phyloP scores from a whole-genome alignment of 2,113 vertebrate species.

The Sphaerodactylus townsendi region DNA sequence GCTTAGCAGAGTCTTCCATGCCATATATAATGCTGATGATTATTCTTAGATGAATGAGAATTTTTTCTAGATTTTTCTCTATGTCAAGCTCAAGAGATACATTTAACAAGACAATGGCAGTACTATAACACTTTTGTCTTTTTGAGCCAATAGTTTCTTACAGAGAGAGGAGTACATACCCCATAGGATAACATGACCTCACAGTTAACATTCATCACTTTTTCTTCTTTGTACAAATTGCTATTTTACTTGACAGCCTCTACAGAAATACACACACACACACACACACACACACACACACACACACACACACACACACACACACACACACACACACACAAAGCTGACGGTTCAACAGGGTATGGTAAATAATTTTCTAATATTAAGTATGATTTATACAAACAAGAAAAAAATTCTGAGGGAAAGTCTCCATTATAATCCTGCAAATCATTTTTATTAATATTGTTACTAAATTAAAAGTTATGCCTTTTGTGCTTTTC shows the following conservation, averaged over 20 bases:
- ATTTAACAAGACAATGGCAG: rapidly evolving
- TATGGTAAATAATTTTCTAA: slow-evolving; percentile 6
- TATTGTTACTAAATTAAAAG: neutral
- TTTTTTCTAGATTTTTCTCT: neutral
- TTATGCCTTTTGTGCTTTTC: neutral
- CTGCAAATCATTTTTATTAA: neutral
- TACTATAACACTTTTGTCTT: too few species aligned
- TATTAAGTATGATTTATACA: neutral
- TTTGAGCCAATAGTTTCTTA: neutral
- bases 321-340: too few species aligned
- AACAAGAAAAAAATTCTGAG: neutral
- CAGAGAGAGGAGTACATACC: neutral
- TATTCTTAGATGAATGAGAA: rapidly evolving
- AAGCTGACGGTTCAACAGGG: neutral
- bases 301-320: too few species aligned
- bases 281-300: too few species aligned
- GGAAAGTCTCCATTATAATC: neutral
- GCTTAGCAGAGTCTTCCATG: rapidly evolving
- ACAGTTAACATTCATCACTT: neutral
- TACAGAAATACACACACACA: too few species aligned
- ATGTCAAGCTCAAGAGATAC: rapidly evolving
- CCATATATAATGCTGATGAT: neutral
- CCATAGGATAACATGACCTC: neutral
- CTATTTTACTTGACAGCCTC: neutral
- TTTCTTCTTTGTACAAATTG: slow-evolving; percentile 26